Evolutionary conservation across 2,113 vertebrate genomes (phyloP).

Genomic region (Herpetotheres cachinnans): DNA sequence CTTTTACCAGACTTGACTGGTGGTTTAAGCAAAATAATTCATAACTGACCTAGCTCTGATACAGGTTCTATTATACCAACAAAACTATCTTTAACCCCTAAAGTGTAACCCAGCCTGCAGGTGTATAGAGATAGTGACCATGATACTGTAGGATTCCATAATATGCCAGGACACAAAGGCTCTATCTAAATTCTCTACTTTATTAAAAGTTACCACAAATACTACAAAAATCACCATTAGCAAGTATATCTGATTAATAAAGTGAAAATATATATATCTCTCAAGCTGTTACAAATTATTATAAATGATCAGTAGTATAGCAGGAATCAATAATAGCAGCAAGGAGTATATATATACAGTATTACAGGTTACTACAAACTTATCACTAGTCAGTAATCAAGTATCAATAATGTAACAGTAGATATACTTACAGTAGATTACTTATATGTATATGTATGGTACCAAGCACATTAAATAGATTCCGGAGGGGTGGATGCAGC

Average conservation of each 20-base stretch:
- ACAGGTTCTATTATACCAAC: not conserved
- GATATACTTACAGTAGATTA: not conserved
- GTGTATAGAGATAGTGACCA: fast-evolving
- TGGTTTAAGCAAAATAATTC: not conserved
- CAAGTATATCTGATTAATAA: not conserved
- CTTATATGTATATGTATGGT: not conserved
- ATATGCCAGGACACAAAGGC: not conserved
- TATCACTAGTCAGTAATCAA: not conserved
- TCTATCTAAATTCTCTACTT: not conserved
- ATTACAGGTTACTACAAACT: not conserved
- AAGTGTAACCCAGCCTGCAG: not conserved
- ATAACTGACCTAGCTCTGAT: not conserved
- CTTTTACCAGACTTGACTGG: not conserved
- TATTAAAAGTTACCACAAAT: not conserved
- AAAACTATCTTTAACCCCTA: not conserved
- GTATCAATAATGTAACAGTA: not conserved
- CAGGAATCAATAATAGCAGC: not conserved
- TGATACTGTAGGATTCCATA: not conserved
- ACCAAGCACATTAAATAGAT: not conserved
- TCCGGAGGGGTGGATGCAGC: not conserved
- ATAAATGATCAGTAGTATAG: not conserved
- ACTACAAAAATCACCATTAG: not conserved
- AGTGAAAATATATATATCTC: not conserved
- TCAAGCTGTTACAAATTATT: not conserved
- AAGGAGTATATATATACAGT: not conserved